These are phyloP conservation scores for Xestia xanthographa DNA, from an alignment of 2,888 invertebrate species.

Conservation along the genomic window DNA sequence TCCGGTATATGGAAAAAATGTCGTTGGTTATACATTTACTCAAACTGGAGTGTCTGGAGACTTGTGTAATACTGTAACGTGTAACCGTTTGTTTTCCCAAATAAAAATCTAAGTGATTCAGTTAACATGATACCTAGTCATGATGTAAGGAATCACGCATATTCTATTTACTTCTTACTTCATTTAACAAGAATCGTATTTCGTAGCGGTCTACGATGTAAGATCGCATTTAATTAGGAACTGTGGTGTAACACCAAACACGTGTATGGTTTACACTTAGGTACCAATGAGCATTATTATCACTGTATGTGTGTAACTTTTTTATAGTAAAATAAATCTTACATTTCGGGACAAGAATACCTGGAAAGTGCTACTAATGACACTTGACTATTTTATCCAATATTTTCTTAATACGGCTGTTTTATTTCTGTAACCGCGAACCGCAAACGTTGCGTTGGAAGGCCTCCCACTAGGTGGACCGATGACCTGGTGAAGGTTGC, in stretches of 20 bases:
- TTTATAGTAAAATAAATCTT: neutral
- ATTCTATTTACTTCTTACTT: neutral
- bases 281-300: neutral
- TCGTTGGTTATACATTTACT: neutral
- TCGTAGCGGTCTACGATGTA: constrained; percentile 1
- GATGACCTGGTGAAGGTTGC: no score
- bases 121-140: neutral
- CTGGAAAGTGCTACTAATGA: neutral
- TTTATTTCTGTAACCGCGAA: neutral
- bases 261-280: no score
- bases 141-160: neutral
- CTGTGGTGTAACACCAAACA: neutral
- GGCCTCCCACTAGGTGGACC: no score
- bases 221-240: constrained; percentile 14
- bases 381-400: neutral
- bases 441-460: no score
- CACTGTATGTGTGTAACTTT: neutral
- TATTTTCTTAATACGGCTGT: neutral
- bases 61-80: neutral
- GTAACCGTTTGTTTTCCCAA: neutral
- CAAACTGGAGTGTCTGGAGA: neutral
- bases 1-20: neutral
- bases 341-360: neutral
- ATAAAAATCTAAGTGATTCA: neutral
- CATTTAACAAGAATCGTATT: neutral